Conservation (phyloP, 2,888 invertebrate genomes). For the Icerya purchasi region DNA sequence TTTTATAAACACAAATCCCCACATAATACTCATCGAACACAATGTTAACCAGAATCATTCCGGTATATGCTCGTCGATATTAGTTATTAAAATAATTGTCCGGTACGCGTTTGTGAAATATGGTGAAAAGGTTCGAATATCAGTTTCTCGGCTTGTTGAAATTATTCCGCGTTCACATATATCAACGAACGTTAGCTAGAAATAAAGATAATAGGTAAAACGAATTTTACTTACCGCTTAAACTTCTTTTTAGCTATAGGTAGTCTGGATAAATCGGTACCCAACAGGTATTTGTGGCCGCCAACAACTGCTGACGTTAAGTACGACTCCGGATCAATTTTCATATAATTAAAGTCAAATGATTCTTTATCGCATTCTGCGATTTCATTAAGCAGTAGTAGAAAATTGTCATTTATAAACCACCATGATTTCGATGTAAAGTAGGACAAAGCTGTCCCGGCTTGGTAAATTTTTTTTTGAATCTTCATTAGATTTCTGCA, state of each 20-base stretch:
- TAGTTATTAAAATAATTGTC: no score
- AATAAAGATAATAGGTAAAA: no score
- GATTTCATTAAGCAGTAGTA: slow-evolving; percentile 31
- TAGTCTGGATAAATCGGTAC: slow-evolving; percentile 38
- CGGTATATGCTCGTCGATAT: no score
- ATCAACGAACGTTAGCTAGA: no score
- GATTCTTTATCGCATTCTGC: slow-evolving; percentile 29
- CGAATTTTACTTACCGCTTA: slow-evolving; percentile 34
- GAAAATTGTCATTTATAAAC: slow-evolving; percentile 41
- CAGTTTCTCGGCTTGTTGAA: no score
- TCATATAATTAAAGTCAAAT: slow-evolving; percentile 37
- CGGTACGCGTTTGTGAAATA: no score
- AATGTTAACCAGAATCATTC: no score
- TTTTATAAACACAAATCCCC: no score
- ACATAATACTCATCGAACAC: no score
- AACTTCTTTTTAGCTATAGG: slow-evolving; percentile 31
- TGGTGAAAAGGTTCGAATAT: no score
- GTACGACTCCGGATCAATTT: slow-evolving; percentile 26
- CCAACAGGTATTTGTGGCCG: slow-evolving; percentile 40
- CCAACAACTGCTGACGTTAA: slow-evolving; percentile 33
- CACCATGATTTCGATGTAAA: slow-evolving; percentile 59
- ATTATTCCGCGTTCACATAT: no score
- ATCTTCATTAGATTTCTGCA: slow-evolving; percentile 45
- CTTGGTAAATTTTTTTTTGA: slow-evolving; percentile 57
- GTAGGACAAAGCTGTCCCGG: slow-evolving; percentile 46